Base-by-base conservation (phyloP, 1,140 invertebrate genomes). In the Medauroidea extradentata region DNA sequence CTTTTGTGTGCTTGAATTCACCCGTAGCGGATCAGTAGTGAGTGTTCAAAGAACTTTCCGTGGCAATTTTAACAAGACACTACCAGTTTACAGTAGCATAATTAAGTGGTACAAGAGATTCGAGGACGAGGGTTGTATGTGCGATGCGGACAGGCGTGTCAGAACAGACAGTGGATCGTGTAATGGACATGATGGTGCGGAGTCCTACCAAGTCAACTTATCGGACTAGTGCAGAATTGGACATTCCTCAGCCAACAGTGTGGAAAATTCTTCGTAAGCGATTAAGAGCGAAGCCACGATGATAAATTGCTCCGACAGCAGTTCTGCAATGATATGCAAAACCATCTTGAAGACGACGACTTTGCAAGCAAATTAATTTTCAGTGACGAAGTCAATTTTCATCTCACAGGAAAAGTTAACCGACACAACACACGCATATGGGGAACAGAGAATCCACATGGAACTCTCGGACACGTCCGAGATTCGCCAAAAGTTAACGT, bases 331-430 rank as follows among this genome's bases (percentile, higher is more conserved):
- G 46, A 19, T 3, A 5, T 49, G 46, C 46, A 49, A 24, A 9
- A 49, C 13, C 21, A 16, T 24, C 53, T 42, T 43, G 53, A 34
- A 34, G 29, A 34, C 29, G 49, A 51, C 14, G 49, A 51, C 29
- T 51, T 51, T 51, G 23, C 29, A 19, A 44, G 48, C 48, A 23
- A 27, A n/a, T 11, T 57, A 42, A 16, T 57, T 38, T 57, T 49
- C 54, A 57, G 43, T 46, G 54, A 24, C 48, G 54, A 57, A 57
- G 23, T 38, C 8, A 49, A 5, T 27, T 48, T 49, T 57, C 43
- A 23, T 19, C 18, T 42, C 16, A 16, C 14, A 41, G 29, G 24
- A 21, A 11, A 21, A 23, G 18, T 55, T 8, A 55, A 52, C 25
- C 7, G 27, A 38, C 18, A 42, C 34, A 55, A 55, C 43, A 42